Conservation (phyloP, 2,113 vertebrate species). For the Pluvialis apricaria region DNA sequence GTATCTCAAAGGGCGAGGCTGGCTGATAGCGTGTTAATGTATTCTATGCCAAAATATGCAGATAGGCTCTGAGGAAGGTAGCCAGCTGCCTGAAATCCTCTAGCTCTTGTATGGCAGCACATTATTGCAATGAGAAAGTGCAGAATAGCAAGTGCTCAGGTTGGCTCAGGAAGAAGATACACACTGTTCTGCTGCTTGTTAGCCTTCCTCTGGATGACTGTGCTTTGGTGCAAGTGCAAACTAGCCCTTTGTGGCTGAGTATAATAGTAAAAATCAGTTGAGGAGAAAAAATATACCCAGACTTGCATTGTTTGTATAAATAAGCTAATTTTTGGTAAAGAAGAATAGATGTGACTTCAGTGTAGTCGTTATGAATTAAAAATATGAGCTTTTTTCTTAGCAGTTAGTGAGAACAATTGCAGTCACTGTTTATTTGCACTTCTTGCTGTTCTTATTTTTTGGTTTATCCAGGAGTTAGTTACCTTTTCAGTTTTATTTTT, state of each 20-base stretch:
- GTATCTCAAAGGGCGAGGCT: background rate
- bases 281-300: background rate
- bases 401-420: background rate
- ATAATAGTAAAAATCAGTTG: background rate
- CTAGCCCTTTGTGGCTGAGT: background rate
- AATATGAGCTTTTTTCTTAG: background rate
- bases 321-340: background rate
- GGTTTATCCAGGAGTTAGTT: background rate
- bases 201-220: background rate
- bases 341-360: background rate
- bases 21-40: background rate
- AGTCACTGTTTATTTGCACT: background rate
- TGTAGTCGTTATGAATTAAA: background rate
- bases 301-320: background rate
- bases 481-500: background rate
- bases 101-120: background rate
- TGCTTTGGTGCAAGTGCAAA: background rate
- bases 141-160: background rate
- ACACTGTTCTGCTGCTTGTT: background rate
- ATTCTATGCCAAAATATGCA: background rate
- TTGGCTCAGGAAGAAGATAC: background rate
- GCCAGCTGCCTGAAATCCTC: background rate
- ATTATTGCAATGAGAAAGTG: background rate
- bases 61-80: background rate
- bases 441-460: background rate